These are phyloP conservation scores for Luidia sarsii DNA, from an alignment of 53 echinoderm and acorn worm genomes.

Conservation along the genomic window DNA sequence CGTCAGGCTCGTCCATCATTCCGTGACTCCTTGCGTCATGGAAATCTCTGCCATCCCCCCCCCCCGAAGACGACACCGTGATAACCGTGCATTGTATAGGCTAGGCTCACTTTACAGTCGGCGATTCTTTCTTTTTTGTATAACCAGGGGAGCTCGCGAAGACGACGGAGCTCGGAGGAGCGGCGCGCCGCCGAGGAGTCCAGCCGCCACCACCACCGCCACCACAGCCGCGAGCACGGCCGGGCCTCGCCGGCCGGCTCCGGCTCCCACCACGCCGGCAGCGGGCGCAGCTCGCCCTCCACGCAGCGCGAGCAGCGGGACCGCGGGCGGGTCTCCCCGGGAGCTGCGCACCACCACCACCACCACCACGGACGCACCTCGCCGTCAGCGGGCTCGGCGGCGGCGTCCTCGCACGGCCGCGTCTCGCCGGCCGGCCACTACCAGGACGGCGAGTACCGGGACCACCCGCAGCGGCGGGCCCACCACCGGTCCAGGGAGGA, in stretches of 20 bases:
- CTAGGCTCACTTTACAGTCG: no score
- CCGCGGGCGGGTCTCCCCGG: background rate
- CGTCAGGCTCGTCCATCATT: no score
- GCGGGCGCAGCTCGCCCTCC: constrained; percentile 3
- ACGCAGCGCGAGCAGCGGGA: constrained; percentile 11
- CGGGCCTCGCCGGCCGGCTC: constrained; percentile 13
- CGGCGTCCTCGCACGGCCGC: constrained; percentile 1
- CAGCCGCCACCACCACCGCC: constrained; percentile 48
- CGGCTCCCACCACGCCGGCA: constrained; percentile 11
- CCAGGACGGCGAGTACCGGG: constrained; percentile 22
- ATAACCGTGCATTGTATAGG: no score
- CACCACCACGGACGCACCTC: constrained; percentile 16
- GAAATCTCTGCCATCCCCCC: no score
- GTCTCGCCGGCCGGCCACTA: constrained; percentile 1
- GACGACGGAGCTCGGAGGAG: constrained; percentile 28
- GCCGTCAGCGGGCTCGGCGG: background rate
- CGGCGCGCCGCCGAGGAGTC: constrained; percentile 16
- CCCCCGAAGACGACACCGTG: no score
- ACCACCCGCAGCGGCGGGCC: constrained; percentile 24
- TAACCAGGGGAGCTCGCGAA: constrained; percentile 12
- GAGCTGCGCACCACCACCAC: background rate
- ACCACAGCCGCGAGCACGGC: constrained; percentile 34
- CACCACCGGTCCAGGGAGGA: constrained; percentile 40
- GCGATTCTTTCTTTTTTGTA: no score
- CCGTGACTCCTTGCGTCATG: no score